Conservation (phyloP, 1,140 invertebrate species). For the Octopus bimaculoides region DNA sequence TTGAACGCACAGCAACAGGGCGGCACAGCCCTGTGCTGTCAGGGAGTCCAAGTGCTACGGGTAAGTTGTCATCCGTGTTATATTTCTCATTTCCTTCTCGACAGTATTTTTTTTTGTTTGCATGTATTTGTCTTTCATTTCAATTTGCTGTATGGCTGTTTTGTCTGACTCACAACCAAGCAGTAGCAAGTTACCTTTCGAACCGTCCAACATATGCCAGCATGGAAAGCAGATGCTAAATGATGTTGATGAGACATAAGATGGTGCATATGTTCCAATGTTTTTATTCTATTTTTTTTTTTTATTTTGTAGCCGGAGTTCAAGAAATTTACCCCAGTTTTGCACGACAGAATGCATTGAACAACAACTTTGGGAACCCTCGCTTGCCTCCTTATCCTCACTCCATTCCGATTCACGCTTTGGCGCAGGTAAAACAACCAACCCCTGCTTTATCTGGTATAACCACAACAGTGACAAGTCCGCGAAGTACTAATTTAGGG, state of each 20-base stretch:
- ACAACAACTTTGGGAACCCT: constrained; percentile 64
- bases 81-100: too few relatives aligned
- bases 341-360: constrained; percentile 69
- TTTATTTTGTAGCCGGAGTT: background rate
- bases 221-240: too few relatives aligned
- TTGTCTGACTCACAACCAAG: too few relatives aligned
- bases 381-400: constrained; percentile 84
- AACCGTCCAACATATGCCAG: too few relatives aligned
- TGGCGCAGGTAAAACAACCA: constrained; percentile 83
- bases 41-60: constrained; percentile 57
- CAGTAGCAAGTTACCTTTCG: too few relatives aligned
- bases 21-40: constrained; percentile 72
- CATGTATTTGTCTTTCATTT: too few relatives aligned
- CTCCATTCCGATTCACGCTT: constrained; percentile 73
- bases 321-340: constrained; percentile 61
- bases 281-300: background rate
- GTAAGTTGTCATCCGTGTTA: constrained; percentile 23
- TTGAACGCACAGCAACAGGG: constrained; percentile 62
- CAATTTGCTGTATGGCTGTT: too few relatives aligned
- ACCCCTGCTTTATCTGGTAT: constrained; percentile 35
- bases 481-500: constrained; percentile 58
- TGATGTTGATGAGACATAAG: too few relatives aligned
- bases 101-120: too few relatives aligned
- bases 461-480: constrained; percentile 25
- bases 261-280: too few relatives aligned